phyloP scores from a whole-genome alignment of 2,888 invertebrate species.

The Bellardia pandia region DNA sequence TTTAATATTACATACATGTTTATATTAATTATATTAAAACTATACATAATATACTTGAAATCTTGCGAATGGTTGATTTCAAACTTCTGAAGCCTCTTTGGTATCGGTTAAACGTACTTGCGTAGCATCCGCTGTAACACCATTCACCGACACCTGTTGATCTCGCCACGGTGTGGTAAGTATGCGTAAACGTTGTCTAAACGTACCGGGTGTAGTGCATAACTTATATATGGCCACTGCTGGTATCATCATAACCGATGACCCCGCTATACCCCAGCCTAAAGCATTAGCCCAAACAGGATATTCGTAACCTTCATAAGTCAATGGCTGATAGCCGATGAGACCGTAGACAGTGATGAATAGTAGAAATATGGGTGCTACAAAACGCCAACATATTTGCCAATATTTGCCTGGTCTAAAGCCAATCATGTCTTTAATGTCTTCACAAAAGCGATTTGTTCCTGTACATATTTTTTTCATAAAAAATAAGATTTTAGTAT shows the following conservation, averaged over 20 bases:
- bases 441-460: slow-evolving; percentile 95
- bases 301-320: slow-evolving; percentile 93
- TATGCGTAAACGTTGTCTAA: slow-evolving; percentile 90
- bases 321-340: slow-evolving; percentile 93
- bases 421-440: slow-evolving; percentile 98
- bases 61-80: slow-evolving; percentile 85
- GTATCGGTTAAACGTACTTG: slow-evolving; percentile 83
- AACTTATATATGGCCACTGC: slow-evolving; percentile 92
- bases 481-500: not conserved
- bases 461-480: slow-evolving; percentile 84
- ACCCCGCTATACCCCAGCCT: slow-evolving; percentile 94
- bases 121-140: slow-evolving; percentile 84
- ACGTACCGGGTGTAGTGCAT: slow-evolving; percentile 91
- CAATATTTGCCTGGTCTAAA: slow-evolving; percentile 97
- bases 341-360: slow-evolving; percentile 97
- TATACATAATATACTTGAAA: slow-evolving; percentile 90
- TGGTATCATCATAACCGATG: slow-evolving; percentile 94
- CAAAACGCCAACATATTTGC: slow-evolving; percentile 97
- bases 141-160: slow-evolving; percentile 87
- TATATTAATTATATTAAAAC: slow-evolving; percentile 73
- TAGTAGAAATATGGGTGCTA: slow-evolving; percentile 95
- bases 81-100: slow-evolving; percentile 86
- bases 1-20: slow-evolving; percentile 7
- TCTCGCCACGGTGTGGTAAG: slow-evolving; percentile 95
- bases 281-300: slow-evolving; percentile 94